Evolutionary conservation across 92 coral and sea anemone genomes (phyloP), one percentile per base, ranked within the genome.

Genomic region (Epizoanthus rinbou): DNA sequence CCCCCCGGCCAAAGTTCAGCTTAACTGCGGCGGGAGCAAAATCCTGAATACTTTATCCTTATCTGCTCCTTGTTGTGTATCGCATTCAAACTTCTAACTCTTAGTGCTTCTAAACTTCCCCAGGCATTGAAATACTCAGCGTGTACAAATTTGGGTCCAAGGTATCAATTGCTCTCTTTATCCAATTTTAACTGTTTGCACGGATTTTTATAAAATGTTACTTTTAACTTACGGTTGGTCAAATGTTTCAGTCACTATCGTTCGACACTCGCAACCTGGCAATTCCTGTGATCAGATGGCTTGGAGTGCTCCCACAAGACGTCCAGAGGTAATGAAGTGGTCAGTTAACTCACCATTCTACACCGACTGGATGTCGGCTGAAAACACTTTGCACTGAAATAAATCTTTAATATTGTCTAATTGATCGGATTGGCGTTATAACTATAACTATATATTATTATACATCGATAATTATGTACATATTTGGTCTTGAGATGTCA

Each of bases 61-160:
- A 47, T 11, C 9, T 47, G 10, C 4, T 6, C 31, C 39, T 25
- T 24, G 22, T 15, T 6, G 2, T 0, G 8, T 22, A 64, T 31
- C 5, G n/a, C 25, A 10, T 54, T 60, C 23, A 19, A 5, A 7
- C 1, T 47, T 47, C 53, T 47, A 47, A 47, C 53, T 19, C 16
- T 57, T 19, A 59, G 58, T 10, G 58, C 9, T 76, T 76, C 13
- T 37, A 59, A 31, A 10, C 45, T 76, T 25, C 73, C 70, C 66
- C 81, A 94, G 98, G 98, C 45, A 82, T 95, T 13, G 98, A 95
- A 90, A 95, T 95, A 83, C 93, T 95, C 57, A 85, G 95, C 68
- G 95, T 95, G 16, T 95, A 95, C 89, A 94, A 94, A 82, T 95
- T 94, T 82, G 98, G 98, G 64, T 95, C 97, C 56, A 93, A 91